Percentiles rank a stretch among this genome's conserved stretches.
phyloP scores from a whole-genome alignment of 2,888 invertebrate genomes.

The Resseliella maxima region DNA sequence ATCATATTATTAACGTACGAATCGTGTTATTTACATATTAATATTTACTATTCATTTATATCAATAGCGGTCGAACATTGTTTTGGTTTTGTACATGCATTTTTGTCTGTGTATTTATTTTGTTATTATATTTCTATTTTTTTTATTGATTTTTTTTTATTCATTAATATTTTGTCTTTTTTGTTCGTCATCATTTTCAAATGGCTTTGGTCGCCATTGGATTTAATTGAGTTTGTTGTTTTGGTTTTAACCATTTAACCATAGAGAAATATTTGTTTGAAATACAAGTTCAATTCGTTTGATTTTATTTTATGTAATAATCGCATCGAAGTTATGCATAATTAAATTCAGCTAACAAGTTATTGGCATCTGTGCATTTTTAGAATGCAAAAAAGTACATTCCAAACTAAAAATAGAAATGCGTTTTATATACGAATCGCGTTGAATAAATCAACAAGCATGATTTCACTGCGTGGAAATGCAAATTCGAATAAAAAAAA shows the following conservation, averaged over 20 bases:
- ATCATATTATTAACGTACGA: neutral
- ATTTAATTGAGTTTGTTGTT: neutral
- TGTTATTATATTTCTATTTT: neutral
- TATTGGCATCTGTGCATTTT: slow-evolving; percentile 26
- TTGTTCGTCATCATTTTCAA: neutral
- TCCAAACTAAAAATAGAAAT: neutral
- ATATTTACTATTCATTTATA: neutral
- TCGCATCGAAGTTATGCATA: neutral
- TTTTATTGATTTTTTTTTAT: neutral
- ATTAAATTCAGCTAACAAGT: neutral
- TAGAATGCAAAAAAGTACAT: neutral
- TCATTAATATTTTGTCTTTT: no score
- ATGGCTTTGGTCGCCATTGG: neutral
- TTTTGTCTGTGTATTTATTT: no score
- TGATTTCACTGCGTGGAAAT: neutral
- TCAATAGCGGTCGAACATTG: neutral
- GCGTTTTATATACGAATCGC: neutral
- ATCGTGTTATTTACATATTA: neutral
- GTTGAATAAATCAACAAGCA: neutral
- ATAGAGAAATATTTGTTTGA: no score
- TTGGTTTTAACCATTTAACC: no score
- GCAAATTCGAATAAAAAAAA: no score
- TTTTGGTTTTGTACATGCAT: no score
- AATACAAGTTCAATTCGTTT: neutral
- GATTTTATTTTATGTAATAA: neutral